Evolutionary conservation across 2,888 invertebrate genomes (phyloP), one percentile per base, ranked within the genome.

Genomic region (Lasioglossum morio): DNA sequence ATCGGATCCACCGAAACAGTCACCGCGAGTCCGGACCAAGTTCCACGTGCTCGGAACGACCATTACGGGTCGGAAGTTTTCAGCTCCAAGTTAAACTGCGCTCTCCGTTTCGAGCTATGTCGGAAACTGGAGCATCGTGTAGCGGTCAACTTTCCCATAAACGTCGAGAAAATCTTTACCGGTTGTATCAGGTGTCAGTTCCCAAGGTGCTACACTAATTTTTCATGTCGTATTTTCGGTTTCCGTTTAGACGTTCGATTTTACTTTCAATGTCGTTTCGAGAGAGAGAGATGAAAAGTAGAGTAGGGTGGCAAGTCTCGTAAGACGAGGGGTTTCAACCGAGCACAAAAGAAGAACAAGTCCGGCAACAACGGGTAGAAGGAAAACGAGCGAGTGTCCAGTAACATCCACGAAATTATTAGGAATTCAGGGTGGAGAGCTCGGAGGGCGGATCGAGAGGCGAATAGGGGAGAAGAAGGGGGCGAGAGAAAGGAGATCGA

Each of bases 41-140:
- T 34, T 84, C 76, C 85, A 70, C 23, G 76, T 85, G 85, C 76
- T 34, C 46, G 66, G 57, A 84, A 79, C 77, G 78, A 85, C 85
- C 66, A 70, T 76, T 66, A 85, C 27, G 30, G 72, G 43, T 81
- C 85, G 77, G 43, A 89, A 90, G 85, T 88, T 79, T 85, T 85
- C 75, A 16, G 27, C 16, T 48, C 69, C 16, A 27, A 27, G 40
- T 53, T 43, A 34, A 78, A 70, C 84, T 76, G 48, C 43, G 57
- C 16, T 46, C 30, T 60, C 72, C 16, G 48, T 63, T 72, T 53
- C 74, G 74, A 75, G 69, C 48, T 78, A 69, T 72, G 69, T 23
- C 30, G 78, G 4, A 16, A 12, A 70, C 48, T 19, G 48, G 10
- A 48, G 37, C 40, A 46, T 30, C 60, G 60, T 34, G 34, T 63